A percentile compares a stretch with the other conserved stretches of the same genome.
phyloP scores from a whole-genome alignment of 2,113 vertebrate genomes.

The Tympanuchus pallidicinctus region DNA sequence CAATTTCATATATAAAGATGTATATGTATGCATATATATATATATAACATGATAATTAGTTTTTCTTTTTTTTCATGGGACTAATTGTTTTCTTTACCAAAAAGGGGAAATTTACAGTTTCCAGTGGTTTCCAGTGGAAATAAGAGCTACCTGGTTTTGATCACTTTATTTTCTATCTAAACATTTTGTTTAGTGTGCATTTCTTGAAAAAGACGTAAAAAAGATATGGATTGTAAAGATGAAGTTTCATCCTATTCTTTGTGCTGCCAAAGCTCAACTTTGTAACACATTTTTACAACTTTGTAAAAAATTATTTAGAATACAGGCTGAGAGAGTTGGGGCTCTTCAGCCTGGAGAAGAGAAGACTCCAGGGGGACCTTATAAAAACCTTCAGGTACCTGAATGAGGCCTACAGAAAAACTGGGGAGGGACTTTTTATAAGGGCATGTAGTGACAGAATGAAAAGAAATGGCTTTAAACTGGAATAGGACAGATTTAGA shows the following conservation, averaged over 20 bases:
- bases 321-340: background rate
- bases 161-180: background rate
- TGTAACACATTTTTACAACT: background rate
- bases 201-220: background rate
- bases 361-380: no score
- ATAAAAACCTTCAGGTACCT: no score
- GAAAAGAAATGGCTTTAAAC: no score
- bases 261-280: background rate
- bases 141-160: background rate
- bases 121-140: background rate
- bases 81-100: background rate
- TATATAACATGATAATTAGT: background rate
- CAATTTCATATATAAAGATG: background rate
- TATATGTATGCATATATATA: background rate
- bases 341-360: no score
- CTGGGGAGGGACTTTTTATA: no score
- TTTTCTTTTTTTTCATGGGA: background rate
- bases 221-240: background rate
- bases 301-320: background rate
- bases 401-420: no score
- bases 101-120: background rate
- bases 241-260: background rate
- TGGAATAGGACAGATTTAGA: no score
- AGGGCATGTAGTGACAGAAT: no score
- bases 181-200: background rate